phyloP scores from a whole-genome alignment of 2,113 vertebrate genomes.

The Aleadryas rufinucha region DNA sequence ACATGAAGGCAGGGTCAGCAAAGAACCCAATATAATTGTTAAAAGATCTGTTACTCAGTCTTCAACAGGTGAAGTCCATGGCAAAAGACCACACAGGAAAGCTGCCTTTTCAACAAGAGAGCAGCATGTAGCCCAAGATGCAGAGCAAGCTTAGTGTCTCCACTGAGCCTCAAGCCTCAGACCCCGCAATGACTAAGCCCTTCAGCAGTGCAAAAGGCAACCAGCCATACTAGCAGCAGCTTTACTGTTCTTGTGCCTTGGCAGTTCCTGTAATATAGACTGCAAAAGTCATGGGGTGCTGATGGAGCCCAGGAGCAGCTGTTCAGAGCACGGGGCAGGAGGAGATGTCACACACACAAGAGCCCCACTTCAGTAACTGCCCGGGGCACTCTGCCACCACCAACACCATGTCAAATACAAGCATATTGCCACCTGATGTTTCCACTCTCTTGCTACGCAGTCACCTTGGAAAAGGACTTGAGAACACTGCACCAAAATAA shows the following conservation, averaged over 20 bases:
- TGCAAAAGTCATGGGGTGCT: background rate
- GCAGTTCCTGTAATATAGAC: background rate
- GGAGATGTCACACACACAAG: accelerated
- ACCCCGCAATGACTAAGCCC: background rate
- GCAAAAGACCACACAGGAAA: background rate
- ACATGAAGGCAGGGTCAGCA: background rate
- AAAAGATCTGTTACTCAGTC: background rate
- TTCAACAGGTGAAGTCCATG: background rate
- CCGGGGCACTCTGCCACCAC: background rate
- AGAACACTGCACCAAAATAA: background rate
- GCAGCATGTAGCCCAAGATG: background rate
- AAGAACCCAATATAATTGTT: background rate
- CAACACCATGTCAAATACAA: background rate
- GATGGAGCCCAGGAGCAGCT: background rate
- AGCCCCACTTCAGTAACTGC: background rate
- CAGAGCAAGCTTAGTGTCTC: background rate
- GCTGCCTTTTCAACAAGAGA: background rate
- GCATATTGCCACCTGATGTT: background rate
- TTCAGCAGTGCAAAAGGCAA: background rate
- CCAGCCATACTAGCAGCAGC: background rate
- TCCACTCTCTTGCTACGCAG: background rate
- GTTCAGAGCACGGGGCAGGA: background rate
- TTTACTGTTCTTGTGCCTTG: background rate
- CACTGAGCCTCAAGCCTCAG: background rate
- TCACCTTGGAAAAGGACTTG: background rate